phyloP scores from a whole-genome alignment of 2,888 invertebrate species.

The Dione vanillae region DNA sequence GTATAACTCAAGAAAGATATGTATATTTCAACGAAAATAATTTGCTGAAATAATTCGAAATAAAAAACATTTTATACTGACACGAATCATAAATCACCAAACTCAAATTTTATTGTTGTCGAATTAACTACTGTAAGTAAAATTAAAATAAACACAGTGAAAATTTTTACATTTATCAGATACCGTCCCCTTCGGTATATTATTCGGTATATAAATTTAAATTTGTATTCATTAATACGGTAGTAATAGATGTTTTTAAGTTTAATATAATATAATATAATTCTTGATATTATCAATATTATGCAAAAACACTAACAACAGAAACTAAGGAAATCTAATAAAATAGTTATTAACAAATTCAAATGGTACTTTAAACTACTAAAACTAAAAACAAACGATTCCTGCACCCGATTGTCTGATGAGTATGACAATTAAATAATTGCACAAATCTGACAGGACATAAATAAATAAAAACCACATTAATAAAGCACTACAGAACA shows the following conservation, averaged over 20 bases:
- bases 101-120: not conserved
- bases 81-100: not conserved
- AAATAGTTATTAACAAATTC: not conserved
- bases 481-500: not conserved
- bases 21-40: not conserved
- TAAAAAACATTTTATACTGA: not conserved
- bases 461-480: not conserved
- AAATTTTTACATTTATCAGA: not conserved
- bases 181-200: not conserved
- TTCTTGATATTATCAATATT: no score
- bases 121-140: not conserved
- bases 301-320: not conserved
- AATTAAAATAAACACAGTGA: not conserved
- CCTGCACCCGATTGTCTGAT: not conserved
- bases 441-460: conserved; percentile 3
- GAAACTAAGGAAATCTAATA: not conserved
- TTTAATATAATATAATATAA: no score
- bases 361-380: not conserved
- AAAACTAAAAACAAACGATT: not conserved
- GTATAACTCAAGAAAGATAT: no score
- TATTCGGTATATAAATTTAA: no score
- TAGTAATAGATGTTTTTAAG: no score
- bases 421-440: conserved; percentile 2
- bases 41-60: not conserved
- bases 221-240: no score